These are phyloP conservation scores for Halcyon leucocephala DNA, from an alignment of 2,797 vertebrate genomes.

Conservation along the genomic window DNA sequence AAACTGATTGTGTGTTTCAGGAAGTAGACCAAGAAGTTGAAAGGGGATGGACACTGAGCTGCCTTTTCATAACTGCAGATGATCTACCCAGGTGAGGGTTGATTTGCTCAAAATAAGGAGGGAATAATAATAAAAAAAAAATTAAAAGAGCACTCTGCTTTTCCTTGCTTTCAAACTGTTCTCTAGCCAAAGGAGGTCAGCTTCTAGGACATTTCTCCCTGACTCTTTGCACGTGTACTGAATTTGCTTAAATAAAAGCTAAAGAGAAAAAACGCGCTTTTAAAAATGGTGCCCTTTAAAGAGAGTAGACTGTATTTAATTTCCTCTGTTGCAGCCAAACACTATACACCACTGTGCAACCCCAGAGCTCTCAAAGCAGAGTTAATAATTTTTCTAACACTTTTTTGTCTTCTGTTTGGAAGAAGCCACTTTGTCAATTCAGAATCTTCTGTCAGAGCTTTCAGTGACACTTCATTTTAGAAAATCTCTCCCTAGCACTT, in stretches of 20 bases:
- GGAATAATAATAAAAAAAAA: neutral
- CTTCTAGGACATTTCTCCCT: neutral
- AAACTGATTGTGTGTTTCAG: neutral
- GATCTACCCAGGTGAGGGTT: neutral
- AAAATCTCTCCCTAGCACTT: neutral
- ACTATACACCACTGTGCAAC: neutral
- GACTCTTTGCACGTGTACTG: neutral
- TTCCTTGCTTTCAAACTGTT: neutral
- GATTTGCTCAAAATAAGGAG: neutral
- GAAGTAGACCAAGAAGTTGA: neutral
- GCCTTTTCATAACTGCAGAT: neutral
- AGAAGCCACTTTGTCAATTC: neutral
- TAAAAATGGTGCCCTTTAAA: neutral
- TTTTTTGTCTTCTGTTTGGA: constrained; percentile 5
- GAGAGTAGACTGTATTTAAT: neutral
- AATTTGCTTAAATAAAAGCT: neutral
- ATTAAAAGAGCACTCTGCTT: neutral
- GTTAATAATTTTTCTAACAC: constrained; percentile 17
- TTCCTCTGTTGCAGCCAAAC: constrained; percentile 15
- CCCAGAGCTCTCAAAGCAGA: neutral
- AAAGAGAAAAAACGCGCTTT: neutral
- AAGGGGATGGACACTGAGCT: neutral
- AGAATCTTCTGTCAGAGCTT: constrained; percentile 14
- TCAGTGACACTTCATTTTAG: neutral
- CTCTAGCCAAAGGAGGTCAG: neutral